A percentile compares a stretch with the other conserved stretches of the same genome.
phyloP scores from a whole-genome alignment of 2,888 invertebrate species.

The Ommatoiulus sabulosus region DNA sequence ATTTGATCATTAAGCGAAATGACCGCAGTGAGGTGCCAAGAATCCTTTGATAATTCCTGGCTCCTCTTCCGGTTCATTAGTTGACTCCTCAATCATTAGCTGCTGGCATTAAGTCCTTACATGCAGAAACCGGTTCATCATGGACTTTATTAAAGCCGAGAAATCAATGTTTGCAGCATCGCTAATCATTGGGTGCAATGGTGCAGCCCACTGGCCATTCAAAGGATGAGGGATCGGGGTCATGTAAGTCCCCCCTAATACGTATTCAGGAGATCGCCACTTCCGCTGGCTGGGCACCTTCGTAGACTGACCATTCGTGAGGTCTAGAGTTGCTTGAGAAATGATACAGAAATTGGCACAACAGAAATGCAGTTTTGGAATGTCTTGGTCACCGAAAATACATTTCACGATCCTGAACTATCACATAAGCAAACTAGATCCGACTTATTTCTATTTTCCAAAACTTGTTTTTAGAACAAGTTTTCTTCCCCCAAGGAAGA shows the following conservation, averaged over 20 bases:
- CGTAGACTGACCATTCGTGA: not conserved
- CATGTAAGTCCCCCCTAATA: not conserved
- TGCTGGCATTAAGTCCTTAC: slow-evolving; percentile 25
- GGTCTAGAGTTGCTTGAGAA: too few species aligned
- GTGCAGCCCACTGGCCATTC: not conserved
- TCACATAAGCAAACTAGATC: too few species aligned
- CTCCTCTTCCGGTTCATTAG: slow-evolving; percentile 28
- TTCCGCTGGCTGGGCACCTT: not conserved
- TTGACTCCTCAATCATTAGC: slow-evolving; percentile 25
- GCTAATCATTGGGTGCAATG: slow-evolving; percentile 28
- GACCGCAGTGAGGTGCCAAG: not conserved
- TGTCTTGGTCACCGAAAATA: too few species aligned
- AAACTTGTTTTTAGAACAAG: too few species aligned
- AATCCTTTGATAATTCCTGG: slow-evolving; percentile 31
- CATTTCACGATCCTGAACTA: too few species aligned
- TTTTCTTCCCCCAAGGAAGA: too few species aligned
- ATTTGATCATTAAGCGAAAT: too few species aligned
- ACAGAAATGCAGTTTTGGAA: too few species aligned
- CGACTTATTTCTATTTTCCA: too few species aligned
- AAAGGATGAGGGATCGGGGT: not conserved
- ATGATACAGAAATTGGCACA: too few species aligned
- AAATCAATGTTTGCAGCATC: slow-evolving; percentile 35
- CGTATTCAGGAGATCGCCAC: not conserved
- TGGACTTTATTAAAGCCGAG: slow-evolving; percentile 22
- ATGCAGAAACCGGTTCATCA: not conserved